phyloP scores from a whole-genome alignment of 1,140 invertebrate genomes.

The Popillia japonica region DNA sequence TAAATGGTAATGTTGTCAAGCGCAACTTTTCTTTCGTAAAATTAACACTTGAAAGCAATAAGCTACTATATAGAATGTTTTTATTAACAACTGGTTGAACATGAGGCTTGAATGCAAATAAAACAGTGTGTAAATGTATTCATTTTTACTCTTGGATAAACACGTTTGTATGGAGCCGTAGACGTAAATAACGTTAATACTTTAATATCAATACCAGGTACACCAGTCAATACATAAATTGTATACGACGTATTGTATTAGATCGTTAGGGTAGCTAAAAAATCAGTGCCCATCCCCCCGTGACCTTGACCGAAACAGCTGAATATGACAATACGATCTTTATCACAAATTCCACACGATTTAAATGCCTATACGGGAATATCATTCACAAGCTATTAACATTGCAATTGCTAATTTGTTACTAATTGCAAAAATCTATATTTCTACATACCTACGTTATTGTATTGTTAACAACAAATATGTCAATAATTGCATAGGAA shows the following conservation, averaged over 20 bases:
- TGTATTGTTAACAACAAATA: background rate
- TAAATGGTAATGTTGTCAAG: no score
- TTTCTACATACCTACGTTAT: slow-evolving; percentile 14
- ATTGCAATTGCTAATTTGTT: no score
- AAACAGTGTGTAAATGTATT: background rate
- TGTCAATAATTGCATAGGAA: background rate
- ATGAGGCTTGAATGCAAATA: slow-evolving; percentile 2
- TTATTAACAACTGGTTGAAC: background rate
- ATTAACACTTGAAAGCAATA: background rate
- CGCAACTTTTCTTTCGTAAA: background rate
- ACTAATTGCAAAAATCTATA: background rate
- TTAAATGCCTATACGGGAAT: background rate
- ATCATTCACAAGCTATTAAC: no score
- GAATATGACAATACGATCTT: slow-evolving; percentile 37
- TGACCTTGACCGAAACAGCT: slow-evolving; percentile 45
- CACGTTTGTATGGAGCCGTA: background rate
- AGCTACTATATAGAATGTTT: background rate
- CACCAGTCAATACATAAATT: slow-evolving; percentile 28
- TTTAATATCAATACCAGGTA: slow-evolving; percentile 1
- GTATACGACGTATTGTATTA: background rate
- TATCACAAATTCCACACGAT: background rate
- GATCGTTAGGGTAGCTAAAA: slow-evolving; percentile 16
- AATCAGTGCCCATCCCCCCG: slow-evolving; percentile 31
- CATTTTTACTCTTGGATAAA: background rate
- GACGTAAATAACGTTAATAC: background rate